Evolutionary conservation across 2,797 vertebrate genomes (phyloP).

Genomic region (Hybognathus amarus): DNA sequence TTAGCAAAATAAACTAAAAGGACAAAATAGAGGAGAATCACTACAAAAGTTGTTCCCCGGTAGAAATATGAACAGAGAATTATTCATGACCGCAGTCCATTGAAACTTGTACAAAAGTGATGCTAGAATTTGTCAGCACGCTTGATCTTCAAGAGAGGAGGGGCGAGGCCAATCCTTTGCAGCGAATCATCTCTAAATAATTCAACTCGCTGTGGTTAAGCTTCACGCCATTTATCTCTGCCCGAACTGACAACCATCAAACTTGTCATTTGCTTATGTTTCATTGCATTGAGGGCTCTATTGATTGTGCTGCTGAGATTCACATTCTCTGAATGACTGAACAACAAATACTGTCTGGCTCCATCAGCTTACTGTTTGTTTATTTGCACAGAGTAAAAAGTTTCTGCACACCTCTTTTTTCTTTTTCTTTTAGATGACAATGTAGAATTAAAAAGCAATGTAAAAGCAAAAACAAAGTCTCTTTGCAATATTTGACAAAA

Average conservation of each 20-base stretch:
- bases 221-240: constrained; percentile 71
- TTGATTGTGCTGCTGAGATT: constrained; percentile 44
- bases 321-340: constrained; percentile 12
- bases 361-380: neutral
- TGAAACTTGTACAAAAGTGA: constrained; percentile 71
- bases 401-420: neutral
- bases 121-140: constrained; percentile 71
- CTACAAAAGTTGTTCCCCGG: constrained; percentile 64
- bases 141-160: constrained; percentile 79
- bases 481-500: neutral
- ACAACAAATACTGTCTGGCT: constrained; percentile 22
- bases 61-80: constrained; percentile 71
- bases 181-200: constrained; percentile 74
- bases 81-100: constrained; percentile 69
- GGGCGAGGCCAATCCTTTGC: constrained; percentile 72
- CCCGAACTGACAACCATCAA: constrained; percentile 67
- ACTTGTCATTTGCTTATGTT: constrained; percentile 65
- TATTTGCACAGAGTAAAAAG: neutral
- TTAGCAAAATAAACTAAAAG: constrained; percentile 63
- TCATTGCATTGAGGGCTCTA: constrained; percentile 43
- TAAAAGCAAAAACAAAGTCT: constrained; percentile 11
- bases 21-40: constrained; percentile 62
- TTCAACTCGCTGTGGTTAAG: constrained; percentile 73
- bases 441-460: neutral
- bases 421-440: neutral